Base-by-base conservation (phyloP, 2,888 invertebrate species). In the Ferrisia virgata region DNA sequence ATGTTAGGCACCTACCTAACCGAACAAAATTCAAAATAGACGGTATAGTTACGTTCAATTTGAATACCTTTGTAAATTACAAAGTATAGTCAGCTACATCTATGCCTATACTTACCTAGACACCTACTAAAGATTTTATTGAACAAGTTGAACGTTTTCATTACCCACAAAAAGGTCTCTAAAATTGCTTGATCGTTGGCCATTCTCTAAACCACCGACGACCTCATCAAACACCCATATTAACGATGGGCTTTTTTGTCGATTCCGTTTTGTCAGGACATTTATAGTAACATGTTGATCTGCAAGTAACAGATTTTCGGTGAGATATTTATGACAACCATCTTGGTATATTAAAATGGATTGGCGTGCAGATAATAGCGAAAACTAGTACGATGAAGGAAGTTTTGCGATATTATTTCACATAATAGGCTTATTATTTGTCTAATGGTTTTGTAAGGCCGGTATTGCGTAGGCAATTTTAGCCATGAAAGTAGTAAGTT, bases 371-470 rank as follows among this genome's bases (percentile, higher is more conserved):
- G 64, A 64, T 64, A 64, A 64, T 64, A 64, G 64, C 64, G 64
- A 64, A 28, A 64, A 64, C 28, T 64, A 28, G 64, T 64, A 28
- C 64, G 64, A 64, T 64, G 28, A 64, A 64, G 64, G 64, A 64
- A 64, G 64, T 64, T 64, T 64, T 64, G 64, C 28, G 72, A 76
- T 76, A 76, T 76, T 76, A 76, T 76, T 76, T 76, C 36, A 76
- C 36, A 36, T 76, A 76, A 76, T 33, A 76, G 72, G 72, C 72
- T 76, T 76, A 76, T 76, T 76, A 76, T 76, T 36, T 76, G 72
- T 76, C 64, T 64, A 36, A 76, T 76, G 72, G 36, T 76, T 76
- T 76, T 36, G 72, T 36, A 76, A 28, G 72, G 33, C 72, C 36
- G 36, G 72, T 36, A 36, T 76, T 33, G 72, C 33, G 72, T 76